A percentile compares a stretch with the other conserved stretches of the same genome.
These are phyloP conservation scores for Pristionchus japonicus DNA, from an alignment of 2,888 invertebrate genomes.

Conservation along the genomic window DNA sequence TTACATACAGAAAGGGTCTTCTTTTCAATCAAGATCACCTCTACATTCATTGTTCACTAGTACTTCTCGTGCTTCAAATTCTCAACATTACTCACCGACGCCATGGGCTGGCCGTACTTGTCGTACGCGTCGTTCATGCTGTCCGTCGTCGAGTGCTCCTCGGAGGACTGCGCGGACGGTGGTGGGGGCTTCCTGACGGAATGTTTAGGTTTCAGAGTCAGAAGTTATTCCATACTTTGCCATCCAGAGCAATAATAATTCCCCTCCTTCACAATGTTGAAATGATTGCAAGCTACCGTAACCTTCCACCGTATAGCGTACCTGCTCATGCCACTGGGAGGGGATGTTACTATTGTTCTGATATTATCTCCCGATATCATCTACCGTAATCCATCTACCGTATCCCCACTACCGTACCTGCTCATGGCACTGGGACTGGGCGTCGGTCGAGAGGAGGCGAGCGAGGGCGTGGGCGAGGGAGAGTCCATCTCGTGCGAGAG, in stretches of 20 bases:
- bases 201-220: neutral
- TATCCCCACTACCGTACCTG: neutral
- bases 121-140: conserved; percentile 47
- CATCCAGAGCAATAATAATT: neutral
- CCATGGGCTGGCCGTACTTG: conserved; percentile 43
- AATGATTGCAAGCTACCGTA: too few species aligned
- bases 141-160: conserved; percentile 58
- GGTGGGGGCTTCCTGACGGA: conserved; percentile 26
- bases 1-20: too few species aligned
- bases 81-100: conserved; percentile 37
- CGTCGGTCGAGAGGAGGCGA: conserved; percentile 3
- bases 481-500: conserved; percentile 50
- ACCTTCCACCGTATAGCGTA: too few species aligned
- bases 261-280: too few species aligned
- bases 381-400: neutral
- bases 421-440: neutral
- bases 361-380: too few species aligned
- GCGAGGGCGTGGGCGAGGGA: conserved; percentile 46
- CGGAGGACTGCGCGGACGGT: conserved; percentile 51
- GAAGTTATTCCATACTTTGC: neutral
- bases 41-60: neutral
- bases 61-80: too few species aligned
- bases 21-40: too few species aligned
- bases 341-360: too few species aligned
- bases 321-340: too few species aligned